Base-by-base conservation (phyloP, 2,113 vertebrate species). In the Archocentrus centrarchus region DNA sequence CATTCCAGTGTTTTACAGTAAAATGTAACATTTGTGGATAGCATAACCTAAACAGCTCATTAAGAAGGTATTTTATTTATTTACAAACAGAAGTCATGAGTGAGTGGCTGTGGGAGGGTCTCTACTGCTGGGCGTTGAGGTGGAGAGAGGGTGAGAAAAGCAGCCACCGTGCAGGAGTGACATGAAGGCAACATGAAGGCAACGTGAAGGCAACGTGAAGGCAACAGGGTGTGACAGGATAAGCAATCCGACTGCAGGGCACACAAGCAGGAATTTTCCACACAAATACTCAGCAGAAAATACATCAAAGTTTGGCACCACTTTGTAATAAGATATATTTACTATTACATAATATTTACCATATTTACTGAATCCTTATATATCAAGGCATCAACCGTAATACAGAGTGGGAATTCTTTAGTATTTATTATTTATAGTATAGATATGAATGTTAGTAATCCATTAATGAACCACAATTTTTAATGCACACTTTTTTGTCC, bases 221-320 rank as follows among this genome's bases (percentile, higher is more conserved):
- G 89, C 81, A 89, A 93, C 90, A 91, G 90, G 89, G 73, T 86
- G 87, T 82, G 92, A 93, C 91, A 81, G 86, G 81, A 68, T 76
- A 59, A 91, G 79, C 83, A 64, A 9, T 78, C 81, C 11, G 59
- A 59, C 86, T 84, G 79, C 64, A 83, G 89, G 90, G 78, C 18
- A 37, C 76, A 82, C 30, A 53, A 53, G 79, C 2, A 75, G 61
- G 17, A 76, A 53, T 57, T 59, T 53, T 82, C 80, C 86, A 60
- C 35, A 55, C 76, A 87, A 13, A 30, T 32, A 30, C 20, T 20
- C 1, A 13, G 50, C 10, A 7, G 3, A 15, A 47, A 55, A 22
- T 17, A 57, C 70, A 57, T 57, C 50, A 75, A 57, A 75, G 22
- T 30, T 60, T 15, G 53, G 30, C 20, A 6, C 5, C 17, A 35